Base-by-base conservation (phyloP, 1,140 invertebrate species). In the Physella acuta region DNA sequence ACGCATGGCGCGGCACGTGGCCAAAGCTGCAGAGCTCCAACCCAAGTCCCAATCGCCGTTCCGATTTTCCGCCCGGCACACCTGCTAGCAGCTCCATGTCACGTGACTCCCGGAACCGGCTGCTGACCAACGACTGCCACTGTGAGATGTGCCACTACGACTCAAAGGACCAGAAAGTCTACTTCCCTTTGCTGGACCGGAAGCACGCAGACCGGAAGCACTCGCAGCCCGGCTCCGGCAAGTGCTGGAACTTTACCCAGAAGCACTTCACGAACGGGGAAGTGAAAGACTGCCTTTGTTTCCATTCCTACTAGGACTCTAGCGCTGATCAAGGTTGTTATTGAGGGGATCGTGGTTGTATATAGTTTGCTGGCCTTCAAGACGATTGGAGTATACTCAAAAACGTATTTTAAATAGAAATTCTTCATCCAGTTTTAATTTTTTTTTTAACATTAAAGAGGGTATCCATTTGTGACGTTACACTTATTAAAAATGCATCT, bases 1-100 rank as follows among this genome's bases (percentile, higher is more conserved):
- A 55, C 63, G 63, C 31, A 5, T 66, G 63, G 63, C 49, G 51
- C 2, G 63, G 63, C n/a, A 66, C 63, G 26, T 66, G 16, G 49
- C 63, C 63, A 66, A 66, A 55, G 26, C 63, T 53, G 4, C 63
- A 53, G 49, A 66, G 49, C 63, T 34, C 63, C 63, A 53, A 66
- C 30, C 63, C 8, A 66, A 33, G 28, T 26, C 63, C 26, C 4
- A 55, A 55, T 44, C 63, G 28, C 28, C 63, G 28, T 2, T 66
- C 51, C 3, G 63, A 66, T n/a, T 31, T 20, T 66, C 63, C 24
- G 63, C 28, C 30, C 49, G 63, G 30, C 63, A 66, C 63, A 66
- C 63, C 51, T 66, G 52, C 63, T 66, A 66, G 63, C 24, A 31
- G 28, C 51, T 55, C 28, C 26, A 2, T 55, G 20, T 66, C 63